Evolutionary conservation across 2,113 vertebrate species (phyloP).

Genomic region (Sinosuthora webbiana): DNA sequence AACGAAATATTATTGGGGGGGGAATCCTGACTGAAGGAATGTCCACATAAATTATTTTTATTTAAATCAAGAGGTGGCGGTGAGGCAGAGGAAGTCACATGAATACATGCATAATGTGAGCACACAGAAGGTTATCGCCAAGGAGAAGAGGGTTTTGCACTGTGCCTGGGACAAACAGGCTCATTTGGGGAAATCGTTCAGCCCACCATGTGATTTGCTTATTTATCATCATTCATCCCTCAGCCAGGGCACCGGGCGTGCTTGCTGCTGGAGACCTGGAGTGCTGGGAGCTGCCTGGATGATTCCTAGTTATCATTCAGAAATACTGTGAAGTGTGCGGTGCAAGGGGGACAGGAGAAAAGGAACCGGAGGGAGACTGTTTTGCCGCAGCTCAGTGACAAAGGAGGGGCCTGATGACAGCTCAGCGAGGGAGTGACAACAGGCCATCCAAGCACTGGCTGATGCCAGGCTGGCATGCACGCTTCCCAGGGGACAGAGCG

Average conservation of each 20-base stretch:
- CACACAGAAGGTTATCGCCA: constrained; percentile 78
- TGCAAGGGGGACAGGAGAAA: constrained; percentile 16
- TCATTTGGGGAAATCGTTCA: constrained; percentile 66
- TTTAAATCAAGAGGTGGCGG: constrained; percentile 77
- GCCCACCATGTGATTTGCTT: constrained; percentile 34
- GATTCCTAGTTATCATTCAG: not conserved
- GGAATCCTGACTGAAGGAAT: constrained; percentile 78
- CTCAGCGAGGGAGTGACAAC: not conserved
- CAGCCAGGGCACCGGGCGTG: constrained; percentile 34
- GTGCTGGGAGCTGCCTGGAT: constrained; percentile 16
- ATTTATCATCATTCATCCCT: constrained; percentile 49
- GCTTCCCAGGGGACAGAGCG: not conserved
- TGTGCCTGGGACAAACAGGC: constrained; percentile 68
- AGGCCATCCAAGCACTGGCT: not conserved
- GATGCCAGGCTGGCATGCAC: not conserved
- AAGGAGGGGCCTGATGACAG: constrained; percentile 8
- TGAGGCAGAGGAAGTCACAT: constrained; percentile 79
- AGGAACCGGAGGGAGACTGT: not conserved
- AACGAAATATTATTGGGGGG: constrained; percentile 65
- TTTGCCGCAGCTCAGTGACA: not conserved
- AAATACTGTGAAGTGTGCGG: not conserved
- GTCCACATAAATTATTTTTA: constrained; percentile 82
- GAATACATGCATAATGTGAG: constrained; percentile 86
- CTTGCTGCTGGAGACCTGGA: constrained; percentile 5
- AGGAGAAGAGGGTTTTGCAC: constrained; percentile 66